Base-by-base conservation (phyloP, 2,113 vertebrate species). In the Apus apus region DNA sequence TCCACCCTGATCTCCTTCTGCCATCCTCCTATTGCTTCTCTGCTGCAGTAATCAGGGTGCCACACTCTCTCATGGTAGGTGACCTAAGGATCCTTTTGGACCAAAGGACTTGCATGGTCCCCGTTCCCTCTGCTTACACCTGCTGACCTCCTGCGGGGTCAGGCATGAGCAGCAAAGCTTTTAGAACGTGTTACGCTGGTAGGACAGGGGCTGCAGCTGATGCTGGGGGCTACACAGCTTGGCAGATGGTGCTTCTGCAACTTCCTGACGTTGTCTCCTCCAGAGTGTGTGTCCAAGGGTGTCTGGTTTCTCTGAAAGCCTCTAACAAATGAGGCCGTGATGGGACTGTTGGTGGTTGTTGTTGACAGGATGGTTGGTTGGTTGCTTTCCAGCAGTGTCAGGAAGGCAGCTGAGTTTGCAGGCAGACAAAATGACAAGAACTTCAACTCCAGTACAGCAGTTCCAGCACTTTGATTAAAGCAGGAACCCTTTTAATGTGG, bases 401-500 rank as follows among this genome's bases (percentile, higher is more conserved):
- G 70, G 26, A 6, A 3, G 0, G 1, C 54, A 60, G 46, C 30
- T 64, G 84, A 25, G 19, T 70, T 84, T 86, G 36, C 57, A 66
- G 43, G 36, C 53, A 38, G 50, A 51, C 79, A 72, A 80, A 72
- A 56, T 0, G 2, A 45, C 1, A 19, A 85, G 25, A 75, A 12
- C 30, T 82, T 81, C 1, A 3, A 46, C 61, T 38, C 66, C 32
- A 30, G 46, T 5, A 0, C 0, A 0, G 62, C 61, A 43, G 51
- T 66, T 83, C 65, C 51, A 71, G 50, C 51, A 30, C 32, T 67
- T 74, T 16, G 13, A n/a, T 79, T 77, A 38, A 81, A 61, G 36
- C 54, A 75, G 27, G 38, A 89, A 51, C 40, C 7, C 13, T 60
- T 89, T 79, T 79, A 30, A 70, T 84, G 66, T 95, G 89, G 89